Conservation (phyloP, 2,113 vertebrate genomes). For the Anguilla japonica region DNA sequence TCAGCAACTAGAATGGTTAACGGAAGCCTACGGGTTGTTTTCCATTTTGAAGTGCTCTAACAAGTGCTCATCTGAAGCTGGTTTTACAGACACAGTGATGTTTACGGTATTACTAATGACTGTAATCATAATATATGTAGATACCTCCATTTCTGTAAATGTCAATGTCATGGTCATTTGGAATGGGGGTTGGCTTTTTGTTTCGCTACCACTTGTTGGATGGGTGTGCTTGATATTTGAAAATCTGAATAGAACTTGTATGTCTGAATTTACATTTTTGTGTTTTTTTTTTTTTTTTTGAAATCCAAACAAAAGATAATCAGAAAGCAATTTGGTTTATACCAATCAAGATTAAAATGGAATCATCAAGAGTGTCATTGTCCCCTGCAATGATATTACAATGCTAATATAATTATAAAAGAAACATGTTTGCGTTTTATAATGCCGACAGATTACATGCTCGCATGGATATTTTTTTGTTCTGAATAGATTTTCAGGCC, state of each 20-base stretch:
- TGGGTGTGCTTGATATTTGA: not conserved
- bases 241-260: not conserved
- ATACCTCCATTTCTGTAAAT: not conserved
- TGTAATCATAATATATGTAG: slow-evolving; percentile 24
- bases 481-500: not conserved
- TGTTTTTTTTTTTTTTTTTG: not conserved
- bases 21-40: slow-evolving; percentile 32
- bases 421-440: slow-evolving; percentile 5
- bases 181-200: not conserved
- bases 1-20: slow-evolving; percentile 42
- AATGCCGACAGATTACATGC: not conserved
- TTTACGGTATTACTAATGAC: slow-evolving; percentile 24
- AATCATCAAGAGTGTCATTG: not conserved
- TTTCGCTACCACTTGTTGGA: slow-evolving; percentile 3
- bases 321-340: not conserved
- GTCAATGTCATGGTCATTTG: not conserved
- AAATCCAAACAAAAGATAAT: slow-evolving; percentile 9
- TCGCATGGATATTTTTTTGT: not conserved
- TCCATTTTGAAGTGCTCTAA: not conserved
- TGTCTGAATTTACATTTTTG: not conserved
- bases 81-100: not conserved
- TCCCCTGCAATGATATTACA: not conserved
- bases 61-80: not conserved
- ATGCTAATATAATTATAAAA: slow-evolving; percentile 4
- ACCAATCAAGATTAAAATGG: slow-evolving; percentile 9